These are phyloP conservation scores for Melospiza georgiana DNA, from an alignment of 2,113 vertebrate species.

Conservation along the genomic window DNA sequence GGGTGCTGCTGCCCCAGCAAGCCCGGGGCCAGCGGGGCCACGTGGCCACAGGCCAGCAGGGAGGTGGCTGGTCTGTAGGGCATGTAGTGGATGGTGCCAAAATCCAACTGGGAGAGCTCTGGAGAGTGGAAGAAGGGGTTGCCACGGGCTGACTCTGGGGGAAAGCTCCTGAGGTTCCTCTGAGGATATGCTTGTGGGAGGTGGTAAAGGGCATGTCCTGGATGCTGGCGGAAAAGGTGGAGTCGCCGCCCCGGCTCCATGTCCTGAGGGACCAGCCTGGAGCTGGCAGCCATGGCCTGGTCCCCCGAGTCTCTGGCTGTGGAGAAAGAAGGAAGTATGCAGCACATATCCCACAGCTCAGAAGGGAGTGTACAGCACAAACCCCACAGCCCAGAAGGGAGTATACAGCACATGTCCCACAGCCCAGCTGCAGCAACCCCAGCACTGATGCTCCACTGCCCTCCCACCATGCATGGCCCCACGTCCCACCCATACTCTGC, in stretches of 20 bases:
- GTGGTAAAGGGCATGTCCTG: slow-evolving; percentile 82
- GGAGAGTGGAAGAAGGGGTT: slow-evolving; percentile 81
- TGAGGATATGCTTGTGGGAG: slow-evolving; percentile 69
- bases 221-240: slow-evolving; percentile 84
- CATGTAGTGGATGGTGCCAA: slow-evolving; percentile 79
- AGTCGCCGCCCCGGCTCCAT: slow-evolving; percentile 83
- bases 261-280: slow-evolving; percentile 52
- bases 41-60: slow-evolving; percentile 67
- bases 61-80: slow-evolving; percentile 72
- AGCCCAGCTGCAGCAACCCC: not conserved
- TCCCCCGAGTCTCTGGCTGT: slow-evolving; percentile 67
- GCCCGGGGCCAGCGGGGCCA: slow-evolving; percentile 57
- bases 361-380: not conserved
- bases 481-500: fast-evolving
- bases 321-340: slow-evolving; percentile 8
- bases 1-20: slow-evolving; percentile 73
- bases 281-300: not conserved
- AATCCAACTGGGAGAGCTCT: slow-evolving; percentile 74
- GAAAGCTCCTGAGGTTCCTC: slow-evolving; percentile 76
- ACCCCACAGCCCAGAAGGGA: not conserved
- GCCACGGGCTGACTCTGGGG: slow-evolving; percentile 73
- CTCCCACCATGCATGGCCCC: too few species aligned
- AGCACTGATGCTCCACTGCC: fast-evolving
- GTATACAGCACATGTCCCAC: fast-evolving
- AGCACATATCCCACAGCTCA: not conserved